These are phyloP conservation scores for Apamea anceps DNA, from an alignment of 2,888 invertebrate genomes.

Conservation along the genomic window DNA sequence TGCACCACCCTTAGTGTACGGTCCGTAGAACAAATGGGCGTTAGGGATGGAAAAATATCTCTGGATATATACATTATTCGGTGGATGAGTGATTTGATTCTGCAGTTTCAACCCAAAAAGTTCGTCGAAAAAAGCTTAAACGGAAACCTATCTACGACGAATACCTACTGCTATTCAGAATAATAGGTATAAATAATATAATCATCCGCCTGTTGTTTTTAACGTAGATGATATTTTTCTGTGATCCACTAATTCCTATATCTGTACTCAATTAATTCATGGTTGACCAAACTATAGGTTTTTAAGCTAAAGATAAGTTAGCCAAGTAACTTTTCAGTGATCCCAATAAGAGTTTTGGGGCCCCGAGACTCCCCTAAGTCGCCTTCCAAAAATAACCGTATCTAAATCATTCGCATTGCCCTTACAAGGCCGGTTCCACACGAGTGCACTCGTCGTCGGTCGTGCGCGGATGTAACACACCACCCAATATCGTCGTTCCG, in stretches of 20 bases:
- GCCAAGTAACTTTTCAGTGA: not conserved
- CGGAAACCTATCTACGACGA: too few relatives aligned
- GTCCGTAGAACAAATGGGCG: conserved; percentile 66
- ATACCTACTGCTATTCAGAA: not conserved
- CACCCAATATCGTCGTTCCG: conserved; percentile 82
- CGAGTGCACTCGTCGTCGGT: conserved; percentile 74
- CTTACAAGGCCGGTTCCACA: conserved; percentile 78
- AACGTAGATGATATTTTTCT: not conserved
- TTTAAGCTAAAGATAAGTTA: not conserved
- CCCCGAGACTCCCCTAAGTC: conserved; percentile 8
- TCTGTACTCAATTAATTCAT: too few relatives aligned
- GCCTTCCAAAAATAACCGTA: conserved; percentile 48
- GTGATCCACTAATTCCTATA: not conserved
- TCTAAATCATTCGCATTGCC: conserved; percentile 65
- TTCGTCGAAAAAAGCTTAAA: not conserved
- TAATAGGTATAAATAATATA: not conserved
- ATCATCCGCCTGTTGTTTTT: not conserved
- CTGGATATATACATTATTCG: conserved; percentile 32
- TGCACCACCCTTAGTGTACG: conserved; percentile 74
- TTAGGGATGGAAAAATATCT: conserved; percentile 45
- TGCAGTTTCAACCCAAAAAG: not conserved
- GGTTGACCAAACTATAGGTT: not conserved
- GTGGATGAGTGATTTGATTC: not conserved
- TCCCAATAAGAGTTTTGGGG: conserved; percentile 6
- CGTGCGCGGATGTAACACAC: conserved; percentile 83